phyloP scores from a whole-genome alignment of 2,888 invertebrate genomes.

The Pammene aurita region DNA sequence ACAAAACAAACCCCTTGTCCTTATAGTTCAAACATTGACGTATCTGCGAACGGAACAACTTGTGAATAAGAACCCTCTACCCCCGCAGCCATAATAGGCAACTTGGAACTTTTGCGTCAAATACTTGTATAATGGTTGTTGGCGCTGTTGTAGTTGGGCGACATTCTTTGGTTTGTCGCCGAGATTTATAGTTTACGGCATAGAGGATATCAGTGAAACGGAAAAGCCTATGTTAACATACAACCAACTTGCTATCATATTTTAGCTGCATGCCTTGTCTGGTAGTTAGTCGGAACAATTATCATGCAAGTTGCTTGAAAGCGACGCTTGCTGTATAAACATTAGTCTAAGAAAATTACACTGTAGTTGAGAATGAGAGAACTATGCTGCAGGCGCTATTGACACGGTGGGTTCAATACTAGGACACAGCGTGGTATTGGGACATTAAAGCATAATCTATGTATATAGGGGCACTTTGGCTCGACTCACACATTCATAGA shows the following conservation, averaged over 20 bases:
- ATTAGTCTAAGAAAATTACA: slow-evolving; percentile 30
- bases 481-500: slow-evolving; percentile 27
- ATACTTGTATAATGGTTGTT: slow-evolving; percentile 41
- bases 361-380: not conserved
- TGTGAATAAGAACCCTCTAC: slow-evolving; percentile 40
- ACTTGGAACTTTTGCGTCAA: slow-evolving; percentile 39
- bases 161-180: slow-evolving; percentile 37
- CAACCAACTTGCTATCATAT: not conserved
- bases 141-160: slow-evolving; percentile 33
- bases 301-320: not conserved
- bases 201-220: slow-evolving; percentile 7
- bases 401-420: slow-evolving; percentile 17
- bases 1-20: slow-evolving; percentile 37
- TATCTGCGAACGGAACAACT: slow-evolving; percentile 38
- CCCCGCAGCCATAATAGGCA: slow-evolving; percentile 39
- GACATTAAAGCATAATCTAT: slow-evolving; percentile 28
- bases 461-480: slow-evolving; percentile 22
- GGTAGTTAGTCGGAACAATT: not conserved
- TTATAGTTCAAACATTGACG: slow-evolving; percentile 38
- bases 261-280: slow-evolving; percentile 1
- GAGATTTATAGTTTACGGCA: slow-evolving; percentile 36
- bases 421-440: slow-evolving; percentile 11
- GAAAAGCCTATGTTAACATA: slow-evolving; percentile 6
- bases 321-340: slow-evolving; percentile 6
- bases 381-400: slow-evolving; percentile 10